Evolutionary conservation across 2,888 invertebrate species (phyloP).

Genomic region (Trissolcus japonicus): DNA sequence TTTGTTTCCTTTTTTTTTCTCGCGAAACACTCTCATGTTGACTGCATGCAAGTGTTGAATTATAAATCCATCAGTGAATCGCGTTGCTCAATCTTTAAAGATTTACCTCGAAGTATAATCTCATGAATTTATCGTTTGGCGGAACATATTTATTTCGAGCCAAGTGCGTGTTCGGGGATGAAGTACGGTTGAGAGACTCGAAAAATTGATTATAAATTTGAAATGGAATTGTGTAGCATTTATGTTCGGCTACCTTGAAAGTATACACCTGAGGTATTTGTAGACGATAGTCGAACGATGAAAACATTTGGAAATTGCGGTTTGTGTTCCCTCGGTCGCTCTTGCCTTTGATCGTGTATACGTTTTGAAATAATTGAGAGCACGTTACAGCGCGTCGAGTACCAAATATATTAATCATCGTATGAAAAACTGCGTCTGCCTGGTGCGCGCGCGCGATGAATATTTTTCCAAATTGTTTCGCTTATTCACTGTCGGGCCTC

Average conservation of each 20-base stretch:
- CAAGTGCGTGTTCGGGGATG: constrained; percentile 37
- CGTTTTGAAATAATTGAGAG: constrained; percentile 44
- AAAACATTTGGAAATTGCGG: constrained; percentile 55
- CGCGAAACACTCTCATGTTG: background rate
- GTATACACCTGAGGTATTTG: constrained; percentile 45
- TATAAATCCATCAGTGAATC: constrained; percentile 21
- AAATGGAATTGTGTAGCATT: constrained; percentile 49
- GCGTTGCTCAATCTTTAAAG: constrained; percentile 25
- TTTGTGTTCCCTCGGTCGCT: constrained; percentile 18
- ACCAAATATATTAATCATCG: constrained; percentile 39
- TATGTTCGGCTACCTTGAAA: constrained; percentile 50
- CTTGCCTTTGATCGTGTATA: constrained; percentile 20
- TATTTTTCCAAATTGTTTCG: constrained; percentile 35
- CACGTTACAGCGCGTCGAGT: constrained; percentile 18
- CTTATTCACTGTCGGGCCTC: constrained; percentile 20
- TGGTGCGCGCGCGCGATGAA: constrained; percentile 29
- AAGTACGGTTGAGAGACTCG: constrained; percentile 47
- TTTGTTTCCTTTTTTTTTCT: no score
- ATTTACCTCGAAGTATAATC: constrained; percentile 22
- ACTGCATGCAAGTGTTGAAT: constrained; percentile 5
- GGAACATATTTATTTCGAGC: constrained; percentile 45
- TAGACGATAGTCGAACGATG: constrained; percentile 48
- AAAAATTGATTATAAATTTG: constrained; percentile 58
- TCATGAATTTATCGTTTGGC: constrained; percentile 36
- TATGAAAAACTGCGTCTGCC: constrained; percentile 19